A percentile compares a stretch with the other conserved stretches of the same genome.
Conservation (phyloP, 2,888 invertebrate species). For the Brachylomia viminalis region DNA sequence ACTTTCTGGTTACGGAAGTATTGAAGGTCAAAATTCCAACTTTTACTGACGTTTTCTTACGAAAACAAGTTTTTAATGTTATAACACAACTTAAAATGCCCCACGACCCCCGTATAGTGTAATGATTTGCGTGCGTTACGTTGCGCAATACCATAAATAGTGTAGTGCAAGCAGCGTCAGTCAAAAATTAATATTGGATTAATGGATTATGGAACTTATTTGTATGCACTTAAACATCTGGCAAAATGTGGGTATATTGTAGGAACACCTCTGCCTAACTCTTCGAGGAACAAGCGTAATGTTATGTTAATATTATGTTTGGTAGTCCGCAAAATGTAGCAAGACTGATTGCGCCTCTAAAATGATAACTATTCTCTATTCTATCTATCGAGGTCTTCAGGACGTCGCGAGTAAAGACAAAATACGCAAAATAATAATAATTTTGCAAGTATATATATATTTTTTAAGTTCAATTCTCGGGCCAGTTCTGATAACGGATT, state of each 20-base stretch:
- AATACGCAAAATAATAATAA: slow-evolving; percentile 13
- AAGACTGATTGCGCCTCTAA: not conserved
- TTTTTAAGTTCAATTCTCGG: not conserved
- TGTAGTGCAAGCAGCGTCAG: no score
- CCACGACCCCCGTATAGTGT: no score
- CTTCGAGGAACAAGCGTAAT: no score
- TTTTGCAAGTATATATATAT: not conserved
- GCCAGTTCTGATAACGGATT: slow-evolving; percentile 7
- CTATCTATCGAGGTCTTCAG: slow-evolving; percentile 45
- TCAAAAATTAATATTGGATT: not conserved
- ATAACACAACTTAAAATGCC: no score
- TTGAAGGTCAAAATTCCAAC: no score
- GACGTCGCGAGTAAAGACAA: not conserved
- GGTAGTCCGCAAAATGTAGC: slow-evolving; percentile 4
- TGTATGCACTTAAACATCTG: not conserved
- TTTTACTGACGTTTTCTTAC: no score
- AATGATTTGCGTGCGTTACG: no score
- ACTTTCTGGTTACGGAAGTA: no score
- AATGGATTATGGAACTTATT: not conserved
- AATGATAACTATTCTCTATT: not conserved
- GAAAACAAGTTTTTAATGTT: no score
- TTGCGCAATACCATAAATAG: no score
- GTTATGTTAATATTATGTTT: not conserved
- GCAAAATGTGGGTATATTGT: not conserved
- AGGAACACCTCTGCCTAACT: not conserved